Conservation (phyloP, 2,888 invertebrate species). For the Megalurothrips usitatus region DNA sequence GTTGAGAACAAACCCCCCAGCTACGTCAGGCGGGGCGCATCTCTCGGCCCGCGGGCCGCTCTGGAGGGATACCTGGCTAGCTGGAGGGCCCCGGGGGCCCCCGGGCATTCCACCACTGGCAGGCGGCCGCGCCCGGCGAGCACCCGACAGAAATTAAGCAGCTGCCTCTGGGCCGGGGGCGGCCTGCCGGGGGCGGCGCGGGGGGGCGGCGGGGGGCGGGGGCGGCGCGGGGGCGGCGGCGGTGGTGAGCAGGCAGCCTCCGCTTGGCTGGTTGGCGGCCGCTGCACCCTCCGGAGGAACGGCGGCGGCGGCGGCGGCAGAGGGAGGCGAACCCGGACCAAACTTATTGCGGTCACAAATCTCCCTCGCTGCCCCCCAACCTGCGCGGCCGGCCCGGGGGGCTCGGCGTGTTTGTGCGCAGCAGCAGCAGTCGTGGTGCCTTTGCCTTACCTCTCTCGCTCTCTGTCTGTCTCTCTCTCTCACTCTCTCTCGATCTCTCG, state of each 20-base stretch:
- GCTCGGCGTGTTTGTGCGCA: neutral
- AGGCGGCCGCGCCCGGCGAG: neutral
- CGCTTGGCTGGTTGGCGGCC: too few species aligned
- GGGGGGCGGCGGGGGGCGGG: neutral
- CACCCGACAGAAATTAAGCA: slow-evolving; percentile 5
- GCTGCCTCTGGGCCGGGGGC: neutral
- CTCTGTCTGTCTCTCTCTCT: neutral
- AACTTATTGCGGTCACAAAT: slow-evolving; percentile 23
- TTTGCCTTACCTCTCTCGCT: neutral
- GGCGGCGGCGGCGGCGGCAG: neutral
- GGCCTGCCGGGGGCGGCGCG: neutral
- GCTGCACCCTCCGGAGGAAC: neutral
- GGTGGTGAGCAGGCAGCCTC: too few species aligned
- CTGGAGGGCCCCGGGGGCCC: neutral
- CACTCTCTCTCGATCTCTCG: neutral
- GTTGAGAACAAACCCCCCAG: too few species aligned
- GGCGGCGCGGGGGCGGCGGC: neutral
- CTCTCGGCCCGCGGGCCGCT: too few species aligned
- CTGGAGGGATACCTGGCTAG: neutral
- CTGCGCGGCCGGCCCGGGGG: too few species aligned
- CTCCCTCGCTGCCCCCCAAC: neutral
- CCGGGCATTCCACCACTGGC: neutral
- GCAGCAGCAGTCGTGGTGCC: neutral
- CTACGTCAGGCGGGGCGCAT: too few species aligned
- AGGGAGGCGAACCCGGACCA: neutral